Evolutionary conservation across 1,140 invertebrate species (phyloP), one percentile per base, ranked within the genome.

Genomic region (Plectrocnemia conspersa): DNA sequence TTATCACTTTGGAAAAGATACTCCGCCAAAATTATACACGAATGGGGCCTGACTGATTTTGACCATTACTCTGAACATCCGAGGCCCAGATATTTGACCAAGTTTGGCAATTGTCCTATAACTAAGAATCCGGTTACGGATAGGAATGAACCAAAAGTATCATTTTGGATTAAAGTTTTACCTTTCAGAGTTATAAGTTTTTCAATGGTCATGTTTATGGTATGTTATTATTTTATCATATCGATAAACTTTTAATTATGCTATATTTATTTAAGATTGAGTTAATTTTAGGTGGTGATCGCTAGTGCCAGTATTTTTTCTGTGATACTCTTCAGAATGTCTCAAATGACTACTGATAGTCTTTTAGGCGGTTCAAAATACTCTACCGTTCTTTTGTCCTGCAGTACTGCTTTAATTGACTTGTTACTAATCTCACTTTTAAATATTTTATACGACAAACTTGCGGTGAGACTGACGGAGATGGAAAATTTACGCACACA

Each of bases 1-100:
- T 70, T 96, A 61, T 93, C 97, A 75, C 76, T 96, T 55, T 98
- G 95, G 95, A 97, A 97, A 72, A 77, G 93, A 25, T 92, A 93
- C 69, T 88, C 89, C 1, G 86, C 89, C 0, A 86, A 90, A 73
- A 91, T 95, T 64, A 92, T 89, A 1, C 90, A 95, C 70, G 79
- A 86, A 32, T 95, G 91, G 91, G 91, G 92, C 72, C 76, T 94
- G 42, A 90, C 89, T 1, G 86, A 86, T 2, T 93, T 91, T 66
- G 89, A 91, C 75, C 76, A 85, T 29, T 82, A 89, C 64, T 85
- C 91, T 62, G 91, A 95, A 72, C 89, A 93, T 72, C 91, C 91
- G 1, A 70, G 92, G 19, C 91, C 91, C 2, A 49, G 56, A 52
- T 61, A 61, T 33, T 36, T 61, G n/a, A 54, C 58, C 22, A 61